These are phyloP conservation scores for Hemaris fuciformis DNA, from an alignment of 2,888 invertebrate genomes.

Conservation along the genomic window DNA sequence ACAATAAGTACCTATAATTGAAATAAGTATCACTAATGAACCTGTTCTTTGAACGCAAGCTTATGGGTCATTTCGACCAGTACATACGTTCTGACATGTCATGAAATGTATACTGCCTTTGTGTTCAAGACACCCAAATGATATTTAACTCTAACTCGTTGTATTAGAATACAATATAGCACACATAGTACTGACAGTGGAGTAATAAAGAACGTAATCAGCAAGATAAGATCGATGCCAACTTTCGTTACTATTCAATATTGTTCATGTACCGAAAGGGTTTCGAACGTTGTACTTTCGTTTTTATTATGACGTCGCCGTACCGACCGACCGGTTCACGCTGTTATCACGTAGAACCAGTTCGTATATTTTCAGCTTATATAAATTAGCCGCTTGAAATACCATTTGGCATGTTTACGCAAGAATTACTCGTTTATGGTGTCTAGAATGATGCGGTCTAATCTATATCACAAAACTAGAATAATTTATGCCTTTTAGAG, in stretches of 20 bases:
- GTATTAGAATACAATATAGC: not conserved
- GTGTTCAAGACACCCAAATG: not conserved
- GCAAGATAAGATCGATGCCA: conserved; percentile 9
- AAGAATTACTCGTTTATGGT: not conserved
- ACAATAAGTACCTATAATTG: no score
- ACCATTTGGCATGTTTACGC: not conserved
- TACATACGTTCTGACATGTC: not conserved
- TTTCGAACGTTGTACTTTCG: conserved; percentile 38
- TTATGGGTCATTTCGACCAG: not conserved
- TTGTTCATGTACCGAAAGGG: conserved; percentile 34
- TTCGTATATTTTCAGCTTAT: not conserved
- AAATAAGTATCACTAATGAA: not conserved
- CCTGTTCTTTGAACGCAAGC: not conserved
- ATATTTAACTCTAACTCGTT: not conserved
- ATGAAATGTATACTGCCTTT: not conserved
- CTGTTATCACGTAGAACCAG: not conserved
- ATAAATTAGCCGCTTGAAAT: not conserved
- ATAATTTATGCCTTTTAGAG: no score
- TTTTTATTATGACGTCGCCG: conserved; percentile 33
- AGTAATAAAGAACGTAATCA: not conserved
- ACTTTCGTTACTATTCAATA: conserved; percentile 16
- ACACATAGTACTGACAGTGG: not conserved
- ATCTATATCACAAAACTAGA: no score
- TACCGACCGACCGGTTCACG: conserved; percentile 21
- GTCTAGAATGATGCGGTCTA: no score